Evolutionary conservation across 2,113 vertebrate genomes (phyloP), one percentile per base, ranked within the genome.

Genomic region (Perognathus longimembris): DNA sequence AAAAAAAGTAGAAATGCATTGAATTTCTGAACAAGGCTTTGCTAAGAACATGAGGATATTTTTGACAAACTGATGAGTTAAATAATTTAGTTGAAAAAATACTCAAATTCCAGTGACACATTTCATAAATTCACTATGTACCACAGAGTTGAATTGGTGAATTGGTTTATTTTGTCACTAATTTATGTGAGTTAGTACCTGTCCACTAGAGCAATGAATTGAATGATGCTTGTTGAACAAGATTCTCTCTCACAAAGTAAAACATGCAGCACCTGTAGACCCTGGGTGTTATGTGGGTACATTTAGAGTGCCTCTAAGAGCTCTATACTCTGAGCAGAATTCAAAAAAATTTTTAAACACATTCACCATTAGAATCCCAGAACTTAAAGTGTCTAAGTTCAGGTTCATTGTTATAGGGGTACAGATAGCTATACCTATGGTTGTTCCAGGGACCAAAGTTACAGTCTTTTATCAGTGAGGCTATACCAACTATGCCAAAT

Each of bases 1-100:
- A n/a, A n/a, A n/a, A 45, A 54, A 76, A 38, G 88, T 45, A 90
- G 57, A 93, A 69, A 80, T 5, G 18, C 6, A 34, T 24, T 69
- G 54, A 28, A 6, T 95, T 93, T 76, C 34, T 92, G 59, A 84
- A 40, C 9, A 92, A 85, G 57, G 0, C 0, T 64, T 90, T 96
- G 66, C 11, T 34, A 92, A 66, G 36, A 85, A 36, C 7, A 26
- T 80, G 63, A 64, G 50, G 42, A n/a, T 85, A 67, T 34, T 89
- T 28, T 34, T 74, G 20, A 87, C 28, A 88, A 81, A 74, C 24
- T 67, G 10, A 91, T 34, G 64, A 57, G 38, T 71, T 57, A 14
- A 78, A 4, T 59, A 88, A 80, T 24, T 30, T 81, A 36, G 24
- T 69, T 88, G 18, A 90, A 88, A 89, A 93, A 87, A 91, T 42